Percentiles rank a stretch among this genome's conserved stretches.
Evolutionary conservation across 2,113 vertebrate genomes (phyloP).

Genomic region (Misgurnus anguillicaudatus): DNA sequence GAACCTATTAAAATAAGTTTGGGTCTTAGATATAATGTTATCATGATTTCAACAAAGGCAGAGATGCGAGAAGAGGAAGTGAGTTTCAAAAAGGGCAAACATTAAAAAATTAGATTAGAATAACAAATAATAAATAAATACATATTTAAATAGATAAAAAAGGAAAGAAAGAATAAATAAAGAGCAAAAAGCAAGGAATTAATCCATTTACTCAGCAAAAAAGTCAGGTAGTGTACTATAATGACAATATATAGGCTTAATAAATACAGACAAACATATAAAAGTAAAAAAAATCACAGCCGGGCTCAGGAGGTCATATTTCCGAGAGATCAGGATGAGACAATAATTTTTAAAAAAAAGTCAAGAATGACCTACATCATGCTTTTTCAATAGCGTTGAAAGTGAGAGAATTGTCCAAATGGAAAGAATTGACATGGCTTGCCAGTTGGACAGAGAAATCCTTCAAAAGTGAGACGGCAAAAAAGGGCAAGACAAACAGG

Average conservation of each 20-base stretch:
- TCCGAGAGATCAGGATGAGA: not conserved
- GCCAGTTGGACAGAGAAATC: conserved; percentile 33
- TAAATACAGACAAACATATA: no score
- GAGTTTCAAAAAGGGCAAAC: not conserved
- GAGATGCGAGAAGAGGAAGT: not conserved
- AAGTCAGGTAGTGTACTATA: no score
- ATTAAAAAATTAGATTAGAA: not conserved
- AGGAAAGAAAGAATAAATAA: not conserved
- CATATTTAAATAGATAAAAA: not conserved
- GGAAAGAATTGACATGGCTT: conserved; percentile 33
- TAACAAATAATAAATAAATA: not conserved
- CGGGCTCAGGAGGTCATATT: not conserved
- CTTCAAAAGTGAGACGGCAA: conserved; percentile 9
- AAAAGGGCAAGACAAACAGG: conserved; percentile 47
- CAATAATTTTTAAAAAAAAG: not conserved
- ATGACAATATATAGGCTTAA: no score
- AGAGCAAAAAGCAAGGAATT: no score
- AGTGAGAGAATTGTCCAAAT: not conserved
- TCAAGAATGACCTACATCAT: conserved; percentile 8
- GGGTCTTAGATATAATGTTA: not conserved
- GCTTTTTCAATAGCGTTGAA: conserved; percentile 9
- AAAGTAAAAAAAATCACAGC: not conserved
- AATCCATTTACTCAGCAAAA: no score
- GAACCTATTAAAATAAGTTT: not conserved
- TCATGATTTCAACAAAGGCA: no score